Evolutionary conservation across 2,797 vertebrate species (phyloP).

Genomic region (Cynodonichthys magdalenae): DNA sequence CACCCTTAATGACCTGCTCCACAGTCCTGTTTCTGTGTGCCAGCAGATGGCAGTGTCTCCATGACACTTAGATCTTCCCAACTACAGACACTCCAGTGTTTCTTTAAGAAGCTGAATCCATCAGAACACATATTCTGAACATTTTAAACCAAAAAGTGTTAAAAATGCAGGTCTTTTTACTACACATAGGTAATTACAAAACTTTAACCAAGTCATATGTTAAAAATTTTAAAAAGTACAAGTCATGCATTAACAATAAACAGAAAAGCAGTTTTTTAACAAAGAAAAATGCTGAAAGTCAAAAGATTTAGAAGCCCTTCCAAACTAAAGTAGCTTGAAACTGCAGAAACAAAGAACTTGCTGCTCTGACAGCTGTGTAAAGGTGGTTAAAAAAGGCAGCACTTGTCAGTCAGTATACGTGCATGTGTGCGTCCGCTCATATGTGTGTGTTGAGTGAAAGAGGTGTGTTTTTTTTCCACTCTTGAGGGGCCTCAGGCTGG

Average conservation of each 20-base stretch:
- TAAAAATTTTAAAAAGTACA: background rate
- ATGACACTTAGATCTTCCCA: constrained; percentile 31
- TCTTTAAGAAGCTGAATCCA: constrained; percentile 22
- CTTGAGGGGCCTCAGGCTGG: constrained; percentile 78
- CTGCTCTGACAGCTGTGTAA: constrained; percentile 56
- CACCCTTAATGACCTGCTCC: constrained; percentile 28
- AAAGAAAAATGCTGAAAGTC: background rate
- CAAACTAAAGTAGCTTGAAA: constrained; percentile 23
- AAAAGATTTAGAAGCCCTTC: constrained; percentile 6
- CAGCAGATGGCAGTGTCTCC: constrained; percentile 77
- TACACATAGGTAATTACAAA: too few species aligned
- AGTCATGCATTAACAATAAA: background rate
- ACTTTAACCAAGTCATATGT: too few species aligned
- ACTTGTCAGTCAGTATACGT: constrained; percentile 40
- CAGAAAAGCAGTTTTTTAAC: background rate
- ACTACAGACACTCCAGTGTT: constrained; percentile 8
- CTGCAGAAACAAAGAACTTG: constrained; percentile 34
- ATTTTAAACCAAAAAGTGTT: background rate
- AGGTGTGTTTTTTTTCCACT: constrained; percentile 80
- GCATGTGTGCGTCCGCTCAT: constrained; percentile 23
- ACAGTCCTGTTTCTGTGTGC: constrained; percentile 35
- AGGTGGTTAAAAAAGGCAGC: constrained; percentile 38
- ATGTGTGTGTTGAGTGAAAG: constrained; percentile 66
- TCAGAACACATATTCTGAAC: constrained; percentile 9
- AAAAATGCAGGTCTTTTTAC: background rate